Conservation (phyloP, 2,888 invertebrate genomes). For the Dicyrtomina minuta region DNA sequence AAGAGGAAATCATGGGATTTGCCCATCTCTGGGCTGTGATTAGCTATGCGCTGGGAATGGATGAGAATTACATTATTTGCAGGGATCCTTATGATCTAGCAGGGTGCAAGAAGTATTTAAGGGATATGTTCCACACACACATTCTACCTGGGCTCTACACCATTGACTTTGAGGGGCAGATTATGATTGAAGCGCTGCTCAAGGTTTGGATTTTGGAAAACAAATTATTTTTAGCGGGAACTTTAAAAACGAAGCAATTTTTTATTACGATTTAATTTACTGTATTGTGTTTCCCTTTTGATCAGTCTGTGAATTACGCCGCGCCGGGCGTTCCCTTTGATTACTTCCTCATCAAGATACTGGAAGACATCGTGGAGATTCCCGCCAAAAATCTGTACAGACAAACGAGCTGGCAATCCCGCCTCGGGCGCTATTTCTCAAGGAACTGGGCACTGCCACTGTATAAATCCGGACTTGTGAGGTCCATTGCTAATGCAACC, state of each 20-base stretch:
- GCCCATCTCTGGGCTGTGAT: constrained; percentile 21
- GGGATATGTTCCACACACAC: background rate
- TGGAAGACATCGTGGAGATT: constrained; percentile 9
- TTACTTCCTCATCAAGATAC: constrained; percentile 2
- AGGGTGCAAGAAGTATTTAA: background rate
- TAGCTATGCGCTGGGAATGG: constrained; percentile 8
- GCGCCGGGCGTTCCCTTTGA: background rate
- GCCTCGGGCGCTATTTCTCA: background rate
- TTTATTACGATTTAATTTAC: too few relatives aligned
- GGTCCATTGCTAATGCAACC: background rate
- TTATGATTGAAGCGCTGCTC: constrained; percentile 10
- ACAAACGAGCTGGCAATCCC: background rate
- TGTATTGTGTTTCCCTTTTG: too few relatives aligned
- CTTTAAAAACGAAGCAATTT: too few relatives aligned
- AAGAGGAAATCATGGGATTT: constrained; percentile 6
- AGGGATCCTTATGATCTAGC: background rate
- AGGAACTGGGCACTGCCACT: background rate
- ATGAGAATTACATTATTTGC: constrained; percentile 12
- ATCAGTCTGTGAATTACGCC: too few relatives aligned
- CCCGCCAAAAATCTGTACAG: background rate
- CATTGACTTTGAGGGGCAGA: constrained; percentile 12
- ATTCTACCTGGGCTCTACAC: background rate
- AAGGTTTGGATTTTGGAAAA: background rate
- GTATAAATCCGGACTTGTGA: background rate
- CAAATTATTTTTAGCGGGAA: too few relatives aligned